Evolutionary conservation across 2,888 invertebrate genomes (phyloP).

Genomic region (Hyposoter didymator): DNA sequence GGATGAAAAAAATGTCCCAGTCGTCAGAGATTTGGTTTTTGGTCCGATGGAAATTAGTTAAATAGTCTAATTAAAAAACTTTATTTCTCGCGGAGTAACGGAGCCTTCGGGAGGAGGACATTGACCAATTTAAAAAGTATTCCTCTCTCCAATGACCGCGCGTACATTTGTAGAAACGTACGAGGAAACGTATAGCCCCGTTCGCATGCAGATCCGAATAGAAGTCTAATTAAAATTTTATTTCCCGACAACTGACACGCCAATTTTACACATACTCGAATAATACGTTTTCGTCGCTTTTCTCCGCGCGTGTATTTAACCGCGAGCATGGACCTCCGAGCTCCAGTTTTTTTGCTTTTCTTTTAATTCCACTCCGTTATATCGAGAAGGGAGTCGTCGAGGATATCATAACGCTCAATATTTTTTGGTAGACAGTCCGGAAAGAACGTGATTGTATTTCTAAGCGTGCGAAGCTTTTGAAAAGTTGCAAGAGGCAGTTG

Average conservation of each 20-base stretch:
- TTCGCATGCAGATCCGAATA: conserved; percentile 5
- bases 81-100: conserved; percentile 11
- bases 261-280: conserved; percentile 1
- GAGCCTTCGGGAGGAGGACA: not conserved
- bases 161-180: conserved; percentile 8
- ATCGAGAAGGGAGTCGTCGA: conserved; percentile 22
- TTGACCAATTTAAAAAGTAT: conserved; percentile 5
- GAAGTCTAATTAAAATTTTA: conserved; percentile 7
- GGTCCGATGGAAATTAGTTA: not conserved
- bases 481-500: conserved; percentile 33
- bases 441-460: conserved; percentile 74
- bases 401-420: conserved; percentile 42
- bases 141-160: conserved; percentile 4
- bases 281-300: conserved; percentile 2
- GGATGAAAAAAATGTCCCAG: not conserved
- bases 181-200: not conserved
- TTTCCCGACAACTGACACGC: conserved; percentile 12
- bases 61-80: conserved; percentile 8
- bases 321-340: conserved; percentile 2
- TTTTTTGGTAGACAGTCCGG: conserved; percentile 51
- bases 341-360: conserved; percentile 10
- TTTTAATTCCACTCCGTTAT: conserved; percentile 7
- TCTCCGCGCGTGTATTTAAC: conserved; percentile 20
- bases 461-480: conserved; percentile 69
- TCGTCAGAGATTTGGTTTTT: not conserved